A percentile compares a stretch with the other conserved stretches of the same genome.
phyloP scores from a whole-genome alignment of 2,888 invertebrate species.

The Pammene fasciana region DNA sequence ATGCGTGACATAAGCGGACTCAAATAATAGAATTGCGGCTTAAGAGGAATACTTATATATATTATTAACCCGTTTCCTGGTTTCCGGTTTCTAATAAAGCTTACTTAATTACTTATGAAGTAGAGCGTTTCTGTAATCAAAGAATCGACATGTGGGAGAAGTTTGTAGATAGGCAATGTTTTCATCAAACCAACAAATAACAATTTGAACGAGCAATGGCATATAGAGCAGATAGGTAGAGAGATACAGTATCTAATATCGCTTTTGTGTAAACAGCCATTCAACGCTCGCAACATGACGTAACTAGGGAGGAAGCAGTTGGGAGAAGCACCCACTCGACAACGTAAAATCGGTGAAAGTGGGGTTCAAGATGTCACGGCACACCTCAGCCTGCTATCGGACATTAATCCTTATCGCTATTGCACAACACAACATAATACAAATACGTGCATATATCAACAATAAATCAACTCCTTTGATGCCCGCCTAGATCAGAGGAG shows the following conservation, averaged over 20 bases:
- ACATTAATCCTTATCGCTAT: conserved; percentile 45
- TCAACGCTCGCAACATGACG: conserved; percentile 44
- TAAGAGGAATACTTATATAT: conserved; percentile 22
- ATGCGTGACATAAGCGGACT: conserved; percentile 34
- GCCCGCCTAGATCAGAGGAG: conserved; percentile 27
- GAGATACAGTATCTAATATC: conserved; percentile 32
- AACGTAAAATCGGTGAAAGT: conserved; percentile 68
- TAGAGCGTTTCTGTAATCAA: not conserved
- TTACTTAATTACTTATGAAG: not conserved
- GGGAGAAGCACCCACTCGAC: conserved; percentile 45
- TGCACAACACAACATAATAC: conserved; percentile 41
- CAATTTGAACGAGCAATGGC: conserved; percentile 25
- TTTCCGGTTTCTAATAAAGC: conserved; percentile 23
- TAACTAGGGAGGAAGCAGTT: conserved; percentile 50
- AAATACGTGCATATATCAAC: conserved; percentile 27
- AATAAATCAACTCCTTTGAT: conserved; percentile 41
- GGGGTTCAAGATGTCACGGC: conserved; percentile 72
- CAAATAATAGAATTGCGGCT: conserved; percentile 16
- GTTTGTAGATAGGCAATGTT: conserved; percentile 1
- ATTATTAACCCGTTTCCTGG: conserved; percentile 27
- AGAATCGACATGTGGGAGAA: conserved; percentile 11
- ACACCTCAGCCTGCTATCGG: conserved; percentile 41
- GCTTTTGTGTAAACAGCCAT: conserved; percentile 27
- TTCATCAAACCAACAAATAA: conserved; percentile 27
- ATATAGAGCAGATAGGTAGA: conserved; percentile 17